Conservation (phyloP, 2,113 vertebrate species). For the Sinocyclocheilus rhinocerous region DNA sequence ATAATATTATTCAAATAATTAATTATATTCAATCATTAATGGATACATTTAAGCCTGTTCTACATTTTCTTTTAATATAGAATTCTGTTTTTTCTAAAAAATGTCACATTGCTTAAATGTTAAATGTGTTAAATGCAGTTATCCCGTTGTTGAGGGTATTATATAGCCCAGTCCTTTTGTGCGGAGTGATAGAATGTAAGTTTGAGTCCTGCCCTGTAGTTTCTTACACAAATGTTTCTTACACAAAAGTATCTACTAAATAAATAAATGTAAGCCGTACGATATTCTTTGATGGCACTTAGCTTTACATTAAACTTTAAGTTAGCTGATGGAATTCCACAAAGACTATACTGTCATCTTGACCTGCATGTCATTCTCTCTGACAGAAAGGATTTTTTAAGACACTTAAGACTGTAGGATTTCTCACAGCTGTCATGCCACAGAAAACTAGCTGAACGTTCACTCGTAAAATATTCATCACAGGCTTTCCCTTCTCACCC, state of each 20-base stretch:
- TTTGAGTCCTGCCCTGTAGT: not conserved
- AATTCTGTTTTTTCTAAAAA: not conserved
- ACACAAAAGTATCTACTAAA: not conserved
- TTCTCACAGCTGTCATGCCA: slow-evolving; percentile 22
- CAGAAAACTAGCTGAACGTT: slow-evolving; percentile 14
- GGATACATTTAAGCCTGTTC: not conserved
- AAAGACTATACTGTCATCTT: not conserved
- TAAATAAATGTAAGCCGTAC: not conserved
- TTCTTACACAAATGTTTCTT: not conserved
- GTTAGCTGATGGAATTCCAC: not conserved
- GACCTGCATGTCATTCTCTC: not conserved
- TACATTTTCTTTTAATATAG: not conserved
- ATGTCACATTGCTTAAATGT: not conserved
- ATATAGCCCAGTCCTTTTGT: not conserved
- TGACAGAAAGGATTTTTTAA: slow-evolving; percentile 26
- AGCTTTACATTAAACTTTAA: not conserved
- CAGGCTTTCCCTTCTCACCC: not conserved
- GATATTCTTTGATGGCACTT: not conserved
- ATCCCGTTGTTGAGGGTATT: not conserved
- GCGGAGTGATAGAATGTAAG: no score
- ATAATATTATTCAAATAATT: not conserved
- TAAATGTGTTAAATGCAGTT: not conserved
- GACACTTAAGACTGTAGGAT: not conserved
- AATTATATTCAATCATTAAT: not conserved
- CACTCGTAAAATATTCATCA: slow-evolving; percentile 46